Evolutionary conservation across 2,113 vertebrate species (phyloP).

Genomic region (Alces alces): DNA sequence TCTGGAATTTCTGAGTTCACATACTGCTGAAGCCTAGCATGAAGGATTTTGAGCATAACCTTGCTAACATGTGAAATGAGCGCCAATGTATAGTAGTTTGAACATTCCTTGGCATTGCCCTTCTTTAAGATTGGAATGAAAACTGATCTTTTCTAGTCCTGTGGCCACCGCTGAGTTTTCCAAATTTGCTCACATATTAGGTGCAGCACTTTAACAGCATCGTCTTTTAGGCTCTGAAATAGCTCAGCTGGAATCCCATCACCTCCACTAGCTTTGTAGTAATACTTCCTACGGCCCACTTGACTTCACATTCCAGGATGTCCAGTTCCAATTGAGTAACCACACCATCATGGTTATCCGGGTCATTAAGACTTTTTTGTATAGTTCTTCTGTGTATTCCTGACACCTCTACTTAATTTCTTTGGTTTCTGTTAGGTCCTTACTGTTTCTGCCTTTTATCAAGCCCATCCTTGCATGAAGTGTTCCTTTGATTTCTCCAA

Average conservation of each 20-base stretch:
- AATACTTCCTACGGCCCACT: neutral
- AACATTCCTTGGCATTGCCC: neutral
- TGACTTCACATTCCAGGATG: neutral
- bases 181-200: neutral
- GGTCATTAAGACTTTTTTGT: neutral
- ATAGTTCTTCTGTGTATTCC: neutral
- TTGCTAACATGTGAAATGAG: neutral
- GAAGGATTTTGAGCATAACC: neutral
- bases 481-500: neutral
- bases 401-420: neutral
- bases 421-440: neutral
- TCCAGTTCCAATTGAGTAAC: neutral
- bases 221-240: neutral
- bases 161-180: neutral
- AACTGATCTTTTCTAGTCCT: neutral
- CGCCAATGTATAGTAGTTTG: accelerated
- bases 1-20: neutral
- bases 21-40: neutral
- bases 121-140: neutral
- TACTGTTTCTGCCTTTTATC: neutral
- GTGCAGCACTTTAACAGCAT: neutral
- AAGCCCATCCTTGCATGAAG: neutral
- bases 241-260: neutral
- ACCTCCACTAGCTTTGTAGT: neutral
- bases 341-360: neutral